Evolutionary conservation across 1,140 invertebrate species (phyloP).

Genomic region (Notospermus geniculatus): DNA sequence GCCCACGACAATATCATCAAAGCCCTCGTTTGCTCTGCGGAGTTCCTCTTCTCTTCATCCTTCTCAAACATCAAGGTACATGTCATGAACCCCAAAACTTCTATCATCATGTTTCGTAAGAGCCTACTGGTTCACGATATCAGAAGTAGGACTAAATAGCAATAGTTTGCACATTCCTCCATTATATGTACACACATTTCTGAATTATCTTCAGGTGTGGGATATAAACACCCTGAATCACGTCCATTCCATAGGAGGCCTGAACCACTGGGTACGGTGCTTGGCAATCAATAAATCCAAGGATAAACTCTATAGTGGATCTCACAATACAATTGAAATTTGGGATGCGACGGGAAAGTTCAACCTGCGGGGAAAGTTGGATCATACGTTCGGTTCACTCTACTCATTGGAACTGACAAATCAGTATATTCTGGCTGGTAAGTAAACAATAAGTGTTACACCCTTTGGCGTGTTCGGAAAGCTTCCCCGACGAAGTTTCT

Average conservation of each 20-base stretch:
- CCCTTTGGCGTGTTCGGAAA: background rate
- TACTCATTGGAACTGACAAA: slow-evolving; percentile 42
- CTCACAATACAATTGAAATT: slow-evolving; percentile 47
- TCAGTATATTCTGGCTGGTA: slow-evolving; percentile 45
- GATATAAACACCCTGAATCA: slow-evolving; percentile 31
- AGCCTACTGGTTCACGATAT: too few relatives aligned
- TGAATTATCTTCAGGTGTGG: slow-evolving; percentile 38
- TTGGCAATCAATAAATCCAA: slow-evolving; percentile 23
- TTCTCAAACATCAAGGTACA: slow-evolving; percentile 46
- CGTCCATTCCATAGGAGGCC: slow-evolving; percentile 34
- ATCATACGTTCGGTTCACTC: slow-evolving; percentile 43
- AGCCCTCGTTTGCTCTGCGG: slow-evolving; percentile 36
- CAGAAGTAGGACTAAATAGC: too few relatives aligned
- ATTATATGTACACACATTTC: background rate
- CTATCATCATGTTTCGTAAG: background rate
- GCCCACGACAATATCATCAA: slow-evolving; percentile 48
- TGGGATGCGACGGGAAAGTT: slow-evolving; percentile 43
- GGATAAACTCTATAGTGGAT: slow-evolving; percentile 48
- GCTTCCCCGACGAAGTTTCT: too few relatives aligned
- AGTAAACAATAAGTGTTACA: background rate
- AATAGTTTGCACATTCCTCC: too few relatives aligned
- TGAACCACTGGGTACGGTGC: slow-evolving; percentile 48
- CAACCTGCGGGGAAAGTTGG: slow-evolving; percentile 37
- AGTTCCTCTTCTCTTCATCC: slow-evolving; percentile 45
- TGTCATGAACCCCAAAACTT: background rate